Conservation (phyloP, 2,797 vertebrate species). For the Anisognathus igniventris region DNA sequence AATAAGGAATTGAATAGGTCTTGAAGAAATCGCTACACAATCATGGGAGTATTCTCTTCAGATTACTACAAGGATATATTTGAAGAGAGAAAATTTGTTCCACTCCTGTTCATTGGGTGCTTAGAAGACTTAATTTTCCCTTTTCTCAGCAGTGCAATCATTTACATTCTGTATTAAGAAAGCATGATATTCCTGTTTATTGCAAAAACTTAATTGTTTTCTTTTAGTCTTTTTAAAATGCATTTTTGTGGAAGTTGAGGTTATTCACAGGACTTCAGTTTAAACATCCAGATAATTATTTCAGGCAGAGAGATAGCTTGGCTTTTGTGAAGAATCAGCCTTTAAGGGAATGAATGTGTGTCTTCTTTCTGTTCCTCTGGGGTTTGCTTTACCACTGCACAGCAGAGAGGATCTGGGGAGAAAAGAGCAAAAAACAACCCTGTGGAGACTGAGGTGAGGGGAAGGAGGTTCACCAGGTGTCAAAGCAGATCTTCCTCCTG, state of each 20-base stretch:
- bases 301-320: background rate
- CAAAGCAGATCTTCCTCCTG: background rate
- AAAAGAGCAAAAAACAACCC: background rate
- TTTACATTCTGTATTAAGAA: constrained; percentile 56
- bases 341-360: background rate
- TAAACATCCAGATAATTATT: background rate
- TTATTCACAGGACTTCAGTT: background rate
- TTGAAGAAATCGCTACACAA: constrained; percentile 64
- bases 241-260: background rate
- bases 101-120: constrained; percentile 44
- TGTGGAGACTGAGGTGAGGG: background rate
- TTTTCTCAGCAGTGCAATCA: constrained; percentile 52
- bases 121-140: constrained; percentile 52
- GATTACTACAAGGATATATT: constrained; percentile 58
- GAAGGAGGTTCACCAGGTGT: background rate
- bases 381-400: background rate
- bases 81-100: constrained; percentile 60
- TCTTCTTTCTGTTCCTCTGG: background rate
- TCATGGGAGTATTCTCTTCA: constrained; percentile 61
- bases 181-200: constrained; percentile 41
- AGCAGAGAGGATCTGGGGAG: accelerated
- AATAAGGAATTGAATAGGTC: constrained; percentile 62
- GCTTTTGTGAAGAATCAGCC: background rate
- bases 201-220: background rate
- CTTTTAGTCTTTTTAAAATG: background rate